These are phyloP conservation scores for Torymus auratus DNA, from an alignment of 2,888 invertebrate genomes.

Conservation along the genomic window DNA sequence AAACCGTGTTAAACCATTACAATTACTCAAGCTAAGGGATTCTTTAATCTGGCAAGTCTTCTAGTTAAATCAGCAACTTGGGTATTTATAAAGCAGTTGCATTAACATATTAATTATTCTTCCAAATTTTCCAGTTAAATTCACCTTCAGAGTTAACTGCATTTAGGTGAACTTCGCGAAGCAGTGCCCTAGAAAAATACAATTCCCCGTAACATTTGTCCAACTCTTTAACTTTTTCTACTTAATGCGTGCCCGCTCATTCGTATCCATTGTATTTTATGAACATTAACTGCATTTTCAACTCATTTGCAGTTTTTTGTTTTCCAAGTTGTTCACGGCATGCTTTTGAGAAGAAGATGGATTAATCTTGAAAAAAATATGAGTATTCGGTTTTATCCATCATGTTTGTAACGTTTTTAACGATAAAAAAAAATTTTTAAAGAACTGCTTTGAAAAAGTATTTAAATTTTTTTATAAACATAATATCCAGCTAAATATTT, in stretches of 20 bases:
- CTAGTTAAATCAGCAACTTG: background rate
- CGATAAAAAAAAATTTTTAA: too few relatives aligned
- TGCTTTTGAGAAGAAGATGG: background rate
- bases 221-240: constrained; percentile 45
- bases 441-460: too few relatives aligned
- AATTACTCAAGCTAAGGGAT: too few relatives aligned
- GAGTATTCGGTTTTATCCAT: too few relatives aligned
- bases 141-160: constrained; percentile 40
- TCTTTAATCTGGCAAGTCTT: too few relatives aligned
- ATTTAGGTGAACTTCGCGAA: constrained; percentile 38
- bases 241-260: constrained; percentile 28
- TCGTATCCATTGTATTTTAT: constrained; percentile 42
- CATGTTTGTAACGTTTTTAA: too few relatives aligned
- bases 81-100: constrained; percentile 37
- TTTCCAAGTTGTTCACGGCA: background rate
- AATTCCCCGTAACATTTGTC: constrained; percentile 44
- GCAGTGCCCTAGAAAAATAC: constrained; percentile 44
- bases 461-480: too few relatives aligned
- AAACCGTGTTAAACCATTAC: background rate
- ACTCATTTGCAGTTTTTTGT: background rate
- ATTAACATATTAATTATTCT: constrained; percentile 47
- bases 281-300: constrained; percentile 29
- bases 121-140: constrained; percentile 26
- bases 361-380: background rate
- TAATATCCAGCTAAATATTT: too few relatives aligned